Conservation (phyloP, 2,113 vertebrate genomes). For the Coryphaenoides rupestris region DNA sequence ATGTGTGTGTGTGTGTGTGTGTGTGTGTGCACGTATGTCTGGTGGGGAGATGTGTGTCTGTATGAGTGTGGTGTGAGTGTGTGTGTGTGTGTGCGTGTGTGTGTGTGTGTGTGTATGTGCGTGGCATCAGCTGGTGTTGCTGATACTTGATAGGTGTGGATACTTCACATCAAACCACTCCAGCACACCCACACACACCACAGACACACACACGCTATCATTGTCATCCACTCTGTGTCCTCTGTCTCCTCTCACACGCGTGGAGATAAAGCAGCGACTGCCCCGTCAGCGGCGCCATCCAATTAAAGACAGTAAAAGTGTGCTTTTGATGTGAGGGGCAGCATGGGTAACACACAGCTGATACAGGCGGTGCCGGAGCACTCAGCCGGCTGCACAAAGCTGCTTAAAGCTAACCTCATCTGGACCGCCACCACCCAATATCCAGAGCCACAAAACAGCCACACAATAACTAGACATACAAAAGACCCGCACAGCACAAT, state of each 20-base stretch:
- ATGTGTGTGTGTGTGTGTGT: neutral
- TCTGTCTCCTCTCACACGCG: too few relatives aligned
- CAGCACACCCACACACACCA: slow-evolving; percentile 3
- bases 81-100: neutral
- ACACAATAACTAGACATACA: slow-evolving; percentile 29
- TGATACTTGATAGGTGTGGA: slow-evolving; percentile 26
- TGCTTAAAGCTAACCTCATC: slow-evolving; percentile 61
- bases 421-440: slow-evolving; percentile 22
- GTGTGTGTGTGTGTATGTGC: slow-evolving; percentile 1
- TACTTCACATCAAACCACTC: slow-evolving; percentile 5
- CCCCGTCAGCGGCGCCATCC: too few relatives aligned
- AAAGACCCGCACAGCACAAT: slow-evolving; percentile 1
- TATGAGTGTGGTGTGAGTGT: neutral
- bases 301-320: too few relatives aligned
- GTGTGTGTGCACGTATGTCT: neutral
- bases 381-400: slow-evolving; percentile 49
- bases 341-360: slow-evolving; percentile 51
- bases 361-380: slow-evolving; percentile 55
- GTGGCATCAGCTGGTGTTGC: slow-evolving; percentile 9
- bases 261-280: too few relatives aligned
- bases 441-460: slow-evolving; percentile 30
- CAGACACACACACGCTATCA: too few relatives aligned
- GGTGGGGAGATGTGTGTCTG: too few relatives aligned
- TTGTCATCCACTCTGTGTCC: too few relatives aligned
- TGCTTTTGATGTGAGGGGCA: too few relatives aligned